These are phyloP conservation scores for Poliocrania exsul DNA, from an alignment of 2,797 vertebrate genomes.

Conservation along the genomic window DNA sequence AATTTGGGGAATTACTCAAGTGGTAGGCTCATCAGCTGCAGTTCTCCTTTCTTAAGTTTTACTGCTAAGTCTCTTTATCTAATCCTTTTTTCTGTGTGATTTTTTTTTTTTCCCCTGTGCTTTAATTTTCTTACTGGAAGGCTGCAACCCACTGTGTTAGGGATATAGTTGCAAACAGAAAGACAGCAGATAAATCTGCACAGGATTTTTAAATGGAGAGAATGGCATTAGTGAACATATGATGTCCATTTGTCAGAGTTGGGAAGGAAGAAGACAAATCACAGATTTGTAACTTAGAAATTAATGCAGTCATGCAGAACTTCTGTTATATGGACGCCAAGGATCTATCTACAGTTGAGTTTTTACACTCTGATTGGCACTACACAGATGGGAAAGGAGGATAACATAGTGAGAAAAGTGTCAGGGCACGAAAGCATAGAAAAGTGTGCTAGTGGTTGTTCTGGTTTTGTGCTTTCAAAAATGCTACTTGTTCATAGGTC, in stretches of 20 bases:
- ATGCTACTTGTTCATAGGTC: neutral
- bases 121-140: neutral
- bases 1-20: neutral
- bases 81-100: neutral
- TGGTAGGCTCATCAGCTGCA: too few species aligned
- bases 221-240: neutral
- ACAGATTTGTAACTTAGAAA: slow-evolving; percentile 17
- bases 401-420: neutral
- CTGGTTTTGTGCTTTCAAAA: slow-evolving; percentile 21
- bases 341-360: neutral
- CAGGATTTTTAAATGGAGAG: neutral
- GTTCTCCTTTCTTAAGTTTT: too few species aligned
- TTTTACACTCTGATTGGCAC: slow-evolving; percentile 13
- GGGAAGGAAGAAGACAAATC: slow-evolving; percentile 11
- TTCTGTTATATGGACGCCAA: slow-evolving; percentile 16
- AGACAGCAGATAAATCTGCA: neutral
- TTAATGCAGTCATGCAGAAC: slow-evolving; percentile 19
- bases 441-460: neutral
- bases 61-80: neutral
- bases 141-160: neutral
- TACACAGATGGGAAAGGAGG: slow-evolving; percentile 23
- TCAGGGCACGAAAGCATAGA: neutral
- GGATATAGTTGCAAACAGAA: neutral
- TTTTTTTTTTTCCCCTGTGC: neutral
- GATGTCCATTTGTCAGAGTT: slow-evolving; percentile 4